Evolutionary conservation across 2,888 invertebrate genomes (phyloP).

Genomic region (Tuberolachnus salignus): DNA sequence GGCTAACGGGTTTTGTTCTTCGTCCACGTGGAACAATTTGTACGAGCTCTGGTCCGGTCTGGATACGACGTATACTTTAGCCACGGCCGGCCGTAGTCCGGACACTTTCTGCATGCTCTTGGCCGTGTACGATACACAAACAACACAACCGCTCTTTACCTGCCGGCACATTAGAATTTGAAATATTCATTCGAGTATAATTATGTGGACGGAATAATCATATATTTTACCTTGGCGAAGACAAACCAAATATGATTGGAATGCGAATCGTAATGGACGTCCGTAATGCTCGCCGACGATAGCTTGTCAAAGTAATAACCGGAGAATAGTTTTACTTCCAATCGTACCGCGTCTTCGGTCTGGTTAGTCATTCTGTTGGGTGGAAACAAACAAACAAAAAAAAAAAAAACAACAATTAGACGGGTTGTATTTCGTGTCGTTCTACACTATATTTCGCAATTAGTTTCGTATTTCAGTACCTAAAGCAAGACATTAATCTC

Average conservation of each 20-base stretch:
- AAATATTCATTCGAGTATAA: not conserved
- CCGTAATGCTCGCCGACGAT: conserved; percentile 63
- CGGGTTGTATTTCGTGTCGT: too few relatives aligned
- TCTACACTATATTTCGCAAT: not conserved
- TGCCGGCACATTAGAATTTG: too few relatives aligned
- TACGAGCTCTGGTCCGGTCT: conserved; percentile 71
- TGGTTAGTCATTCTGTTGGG: conserved; percentile 68
- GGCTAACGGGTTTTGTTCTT: conserved; percentile 43
- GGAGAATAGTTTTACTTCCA: conserved; percentile 71
- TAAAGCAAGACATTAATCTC: conserved; percentile 71
- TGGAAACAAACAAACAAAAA: too few relatives aligned
- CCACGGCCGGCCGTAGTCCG: conserved; percentile 70
- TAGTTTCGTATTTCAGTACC: conserved; percentile 62
- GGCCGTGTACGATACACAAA: conserved; percentile 70
- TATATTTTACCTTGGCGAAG: conserved; percentile 68
- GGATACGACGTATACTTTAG: conserved; percentile 70
- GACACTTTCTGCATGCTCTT: conserved; percentile 69
- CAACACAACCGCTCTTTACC: conserved; percentile 69
- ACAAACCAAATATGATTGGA: conserved; percentile 72
- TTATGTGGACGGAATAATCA: not conserved
- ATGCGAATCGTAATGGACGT: conserved; percentile 68
- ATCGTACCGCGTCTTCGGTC: conserved; percentile 69
- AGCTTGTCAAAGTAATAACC: conserved; percentile 67
- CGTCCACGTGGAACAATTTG: conserved; percentile 68
- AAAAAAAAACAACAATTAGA: not conserved